Percentiles rank a stretch among this genome's conserved stretches.
Conservation (phyloP, 1,140 invertebrate species). For the Globodera rostochiensis region DNA sequence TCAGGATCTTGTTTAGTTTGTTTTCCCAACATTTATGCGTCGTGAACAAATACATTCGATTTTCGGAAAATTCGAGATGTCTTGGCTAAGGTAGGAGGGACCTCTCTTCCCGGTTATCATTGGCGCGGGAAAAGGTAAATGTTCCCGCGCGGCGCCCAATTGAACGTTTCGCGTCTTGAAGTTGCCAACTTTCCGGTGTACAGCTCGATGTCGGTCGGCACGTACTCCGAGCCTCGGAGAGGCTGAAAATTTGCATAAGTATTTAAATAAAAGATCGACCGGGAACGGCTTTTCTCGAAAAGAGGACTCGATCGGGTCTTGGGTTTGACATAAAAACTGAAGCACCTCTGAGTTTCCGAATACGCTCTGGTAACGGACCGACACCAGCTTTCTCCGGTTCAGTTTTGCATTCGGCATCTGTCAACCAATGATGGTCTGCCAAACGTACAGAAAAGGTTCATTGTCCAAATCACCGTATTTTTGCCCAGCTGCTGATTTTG, state of each 20-base stretch:
- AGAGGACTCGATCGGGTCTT: no score
- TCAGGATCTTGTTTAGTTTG: conserved; percentile 57
- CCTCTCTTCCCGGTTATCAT: not conserved
- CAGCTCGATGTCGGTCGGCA: conserved; percentile 29
- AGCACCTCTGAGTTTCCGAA: conserved; percentile 12
- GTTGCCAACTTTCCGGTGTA: conserved; percentile 42
- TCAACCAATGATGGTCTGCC: not conserved
- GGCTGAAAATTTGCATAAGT: conserved; percentile 10
- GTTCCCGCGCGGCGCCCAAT: conserved; percentile 15
- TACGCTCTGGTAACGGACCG: conserved; percentile 15
- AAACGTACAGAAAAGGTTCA: not conserved
- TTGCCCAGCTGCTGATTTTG: not conserved
- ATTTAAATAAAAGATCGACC: not conserved
- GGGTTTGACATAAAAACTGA: no score
- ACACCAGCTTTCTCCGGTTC: conserved; percentile 1
- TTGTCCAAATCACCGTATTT: not conserved
- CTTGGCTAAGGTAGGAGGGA: not conserved
- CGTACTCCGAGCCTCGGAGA: conserved; percentile 34
- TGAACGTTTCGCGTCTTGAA: conserved; percentile 26
- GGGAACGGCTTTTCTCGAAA: no score
- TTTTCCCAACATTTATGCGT: not conserved
- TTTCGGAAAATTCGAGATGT: not conserved
- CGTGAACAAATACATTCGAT: not conserved
- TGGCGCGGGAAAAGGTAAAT: conserved; percentile 3
- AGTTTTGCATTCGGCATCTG: not conserved